These are phyloP conservation scores for Arctia plantaginis DNA, from an alignment of 2,888 invertebrate species.

Conservation along the genomic window DNA sequence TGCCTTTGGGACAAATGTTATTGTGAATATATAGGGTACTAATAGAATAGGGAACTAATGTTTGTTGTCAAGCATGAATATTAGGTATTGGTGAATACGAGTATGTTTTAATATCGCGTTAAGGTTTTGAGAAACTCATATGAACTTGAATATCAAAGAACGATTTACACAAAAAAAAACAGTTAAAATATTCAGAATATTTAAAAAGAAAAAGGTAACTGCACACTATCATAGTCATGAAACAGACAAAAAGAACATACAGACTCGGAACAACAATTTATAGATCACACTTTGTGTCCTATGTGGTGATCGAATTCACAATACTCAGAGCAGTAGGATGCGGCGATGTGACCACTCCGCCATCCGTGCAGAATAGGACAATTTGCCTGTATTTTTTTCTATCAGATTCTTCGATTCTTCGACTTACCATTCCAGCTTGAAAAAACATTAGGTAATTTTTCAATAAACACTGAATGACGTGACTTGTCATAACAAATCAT, in stretches of 20 bases:
- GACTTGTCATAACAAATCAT: neutral
- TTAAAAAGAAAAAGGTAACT: no score
- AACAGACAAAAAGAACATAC: no score
- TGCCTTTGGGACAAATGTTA: conserved; percentile 18
- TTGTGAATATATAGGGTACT: conserved; percentile 16
- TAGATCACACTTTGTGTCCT: no score
- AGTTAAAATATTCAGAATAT: no score
- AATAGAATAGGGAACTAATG: conserved; percentile 16
- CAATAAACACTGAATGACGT: neutral
- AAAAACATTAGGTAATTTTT: neutral
- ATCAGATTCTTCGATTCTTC: neutral
- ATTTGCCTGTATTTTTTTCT: neutral
- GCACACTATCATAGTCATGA: no score
- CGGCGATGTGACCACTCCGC: no score
- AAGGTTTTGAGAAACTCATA: neutral
- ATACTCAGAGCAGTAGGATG: no score
- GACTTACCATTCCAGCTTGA: no score
- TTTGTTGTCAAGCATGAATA: conserved; percentile 14
- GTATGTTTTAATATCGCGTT: neutral
- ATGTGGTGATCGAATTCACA: no score
- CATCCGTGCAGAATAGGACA: neutral
- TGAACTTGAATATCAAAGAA: no score
- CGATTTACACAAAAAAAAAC: no score
- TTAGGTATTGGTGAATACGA: neutral
- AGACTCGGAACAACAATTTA: no score